Conservation (phyloP, 2,113 vertebrate genomes). For the Ophthalmolycus amberensis region DNA sequence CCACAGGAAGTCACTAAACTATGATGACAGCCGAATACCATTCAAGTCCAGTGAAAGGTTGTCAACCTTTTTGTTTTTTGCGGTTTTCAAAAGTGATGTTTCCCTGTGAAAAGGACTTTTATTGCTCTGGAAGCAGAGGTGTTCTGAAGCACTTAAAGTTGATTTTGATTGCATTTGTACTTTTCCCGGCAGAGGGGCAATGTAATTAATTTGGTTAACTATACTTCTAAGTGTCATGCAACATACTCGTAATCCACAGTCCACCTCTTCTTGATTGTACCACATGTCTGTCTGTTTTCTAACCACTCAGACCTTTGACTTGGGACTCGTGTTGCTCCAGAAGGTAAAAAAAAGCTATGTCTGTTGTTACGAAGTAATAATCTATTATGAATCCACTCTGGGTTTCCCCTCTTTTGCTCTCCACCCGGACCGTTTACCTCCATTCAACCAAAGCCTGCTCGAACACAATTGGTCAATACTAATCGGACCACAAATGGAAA, state of each 20-base stretch:
- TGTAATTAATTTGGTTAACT: background rate
- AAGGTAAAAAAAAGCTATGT: background rate
- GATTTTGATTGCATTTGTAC: background rate
- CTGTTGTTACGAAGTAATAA: background rate
- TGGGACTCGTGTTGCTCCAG: background rate
- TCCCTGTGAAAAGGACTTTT: background rate
- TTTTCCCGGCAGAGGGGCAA: background rate
- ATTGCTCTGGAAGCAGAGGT: background rate
- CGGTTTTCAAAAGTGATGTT: background rate
- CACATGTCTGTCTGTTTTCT: background rate
- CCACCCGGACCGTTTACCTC: too few relatives aligned
- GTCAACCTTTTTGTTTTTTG: background rate
- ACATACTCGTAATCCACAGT: background rate
- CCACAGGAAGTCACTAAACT: slow-evolving; percentile 28
- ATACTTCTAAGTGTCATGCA: background rate
- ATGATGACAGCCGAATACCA: background rate
- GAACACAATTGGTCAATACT: too few relatives aligned
- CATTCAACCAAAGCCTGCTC: too few relatives aligned
- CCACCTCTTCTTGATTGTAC: background rate
- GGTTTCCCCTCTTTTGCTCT: background rate
- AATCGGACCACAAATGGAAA: too few relatives aligned
- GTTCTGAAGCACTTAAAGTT: background rate
- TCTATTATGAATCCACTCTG: background rate
- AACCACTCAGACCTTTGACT: background rate
- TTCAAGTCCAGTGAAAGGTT: too few relatives aligned